Evolutionary conservation across 2,888 invertebrate species (phyloP).

Genomic region (Tryphoninae sp.): DNA sequence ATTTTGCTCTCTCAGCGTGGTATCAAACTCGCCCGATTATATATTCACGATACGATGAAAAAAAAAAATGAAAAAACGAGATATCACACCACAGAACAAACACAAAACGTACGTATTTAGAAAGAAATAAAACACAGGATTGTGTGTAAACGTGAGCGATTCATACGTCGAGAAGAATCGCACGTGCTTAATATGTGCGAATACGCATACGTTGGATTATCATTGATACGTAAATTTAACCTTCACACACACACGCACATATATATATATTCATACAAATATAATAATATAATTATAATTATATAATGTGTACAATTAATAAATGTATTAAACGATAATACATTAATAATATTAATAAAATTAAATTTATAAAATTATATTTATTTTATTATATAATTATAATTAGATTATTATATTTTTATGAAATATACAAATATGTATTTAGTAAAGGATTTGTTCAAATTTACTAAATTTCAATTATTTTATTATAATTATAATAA

Average conservation of each 20-base stretch:
- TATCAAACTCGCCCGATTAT: slow-evolving; percentile 1
- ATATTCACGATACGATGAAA: slow-evolving; percentile 4
- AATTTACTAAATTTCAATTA: too few relatives aligned
- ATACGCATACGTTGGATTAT: slow-evolving; percentile 20
- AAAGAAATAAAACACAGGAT: background rate
- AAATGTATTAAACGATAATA: too few relatives aligned
- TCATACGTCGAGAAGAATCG: slow-evolving; percentile 8
- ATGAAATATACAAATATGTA: too few relatives aligned
- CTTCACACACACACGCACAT: too few relatives aligned
- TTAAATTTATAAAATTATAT: too few relatives aligned
- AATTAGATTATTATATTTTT: too few relatives aligned
- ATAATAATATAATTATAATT: background rate
- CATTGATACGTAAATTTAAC: slow-evolving; percentile 14
- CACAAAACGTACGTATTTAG: background rate
- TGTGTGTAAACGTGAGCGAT: slow-evolving; percentile 22
- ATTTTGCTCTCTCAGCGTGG: background rate
- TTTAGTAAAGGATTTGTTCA: too few relatives aligned
- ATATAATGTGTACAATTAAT: background rate
- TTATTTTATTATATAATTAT: too few relatives aligned
- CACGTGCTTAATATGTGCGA: slow-evolving; percentile 43
- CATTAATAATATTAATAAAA: background rate
- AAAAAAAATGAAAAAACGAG: background rate
- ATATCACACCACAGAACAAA: background rate
- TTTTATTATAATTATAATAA: too few relatives aligned
- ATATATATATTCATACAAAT: slow-evolving; percentile 5